These are phyloP conservation scores for Conomelus anceps DNA, from an alignment of 2,888 invertebrate genomes.

Conservation along the genomic window DNA sequence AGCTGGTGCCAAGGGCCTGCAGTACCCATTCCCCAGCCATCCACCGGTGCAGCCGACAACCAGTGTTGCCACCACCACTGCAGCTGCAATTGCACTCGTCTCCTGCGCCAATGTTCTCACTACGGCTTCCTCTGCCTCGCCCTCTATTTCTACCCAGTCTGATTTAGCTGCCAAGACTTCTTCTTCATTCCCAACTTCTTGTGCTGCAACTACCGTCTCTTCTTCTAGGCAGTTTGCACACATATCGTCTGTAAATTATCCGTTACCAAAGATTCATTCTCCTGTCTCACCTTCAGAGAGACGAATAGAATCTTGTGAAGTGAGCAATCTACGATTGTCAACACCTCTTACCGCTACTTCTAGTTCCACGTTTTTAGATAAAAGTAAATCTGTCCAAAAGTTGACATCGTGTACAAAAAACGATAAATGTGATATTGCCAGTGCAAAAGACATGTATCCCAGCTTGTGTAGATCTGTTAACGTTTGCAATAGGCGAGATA, in stretches of 20 bases:
- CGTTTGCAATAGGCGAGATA: slow-evolving; percentile 29
- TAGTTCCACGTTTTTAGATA: slow-evolving; percentile 6
- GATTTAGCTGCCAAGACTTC: slow-evolving; percentile 35
- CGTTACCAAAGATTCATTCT: slow-evolving; percentile 30
- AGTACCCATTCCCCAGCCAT: slow-evolving; percentile 73
- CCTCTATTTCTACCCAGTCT: slow-evolving; percentile 36
- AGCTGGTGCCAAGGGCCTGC: slow-evolving; percentile 45
- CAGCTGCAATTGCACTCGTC: slow-evolving; percentile 26
- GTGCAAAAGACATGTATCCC: slow-evolving; percentile 16
- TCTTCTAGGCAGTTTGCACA: slow-evolving; percentile 29
- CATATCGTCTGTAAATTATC: slow-evolving; percentile 16
- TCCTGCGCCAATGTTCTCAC: slow-evolving; percentile 11
- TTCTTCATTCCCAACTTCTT: slow-evolving; percentile 32
- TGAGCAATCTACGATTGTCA: slow-evolving; percentile 18
- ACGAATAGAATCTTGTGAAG: slow-evolving; percentile 25
- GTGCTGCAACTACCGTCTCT: slow-evolving; percentile 22
- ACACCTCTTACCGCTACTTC: background rate
- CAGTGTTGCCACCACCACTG: slow-evolving; percentile 36
- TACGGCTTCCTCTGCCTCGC: slow-evolving; percentile 36
- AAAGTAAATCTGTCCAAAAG: slow-evolving; percentile 19
- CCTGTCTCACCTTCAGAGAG: slow-evolving; percentile 29
- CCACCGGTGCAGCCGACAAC: slow-evolving; percentile 50
- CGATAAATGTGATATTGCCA: slow-evolving; percentile 12
- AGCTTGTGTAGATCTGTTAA: slow-evolving; percentile 12
- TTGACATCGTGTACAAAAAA: slow-evolving; percentile 17